phyloP scores from a whole-genome alignment of 2,113 vertebrate species.

The Datnioides undecimradiatus region DNA sequence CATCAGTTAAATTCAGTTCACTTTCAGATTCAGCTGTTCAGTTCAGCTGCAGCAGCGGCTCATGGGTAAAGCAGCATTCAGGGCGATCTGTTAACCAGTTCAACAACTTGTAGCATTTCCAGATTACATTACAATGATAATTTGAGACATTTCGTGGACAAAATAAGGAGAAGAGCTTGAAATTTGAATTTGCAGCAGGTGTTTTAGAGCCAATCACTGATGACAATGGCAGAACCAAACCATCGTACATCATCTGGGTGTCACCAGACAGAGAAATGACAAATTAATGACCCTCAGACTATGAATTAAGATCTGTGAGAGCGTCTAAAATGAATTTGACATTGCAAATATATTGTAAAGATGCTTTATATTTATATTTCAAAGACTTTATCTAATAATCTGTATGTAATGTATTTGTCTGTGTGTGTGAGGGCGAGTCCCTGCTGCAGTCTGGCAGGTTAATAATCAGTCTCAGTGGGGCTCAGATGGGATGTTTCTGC shows the following conservation, averaged over 20 bases:
- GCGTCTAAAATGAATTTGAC: background rate
- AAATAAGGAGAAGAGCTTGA: background rate
- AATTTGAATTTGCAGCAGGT: background rate
- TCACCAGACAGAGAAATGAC: background rate
- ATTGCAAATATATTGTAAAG: background rate
- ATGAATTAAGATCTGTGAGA: background rate
- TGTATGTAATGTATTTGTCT: background rate
- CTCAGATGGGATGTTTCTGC: conserved; percentile 59
- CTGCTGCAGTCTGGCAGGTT: conserved; percentile 12
- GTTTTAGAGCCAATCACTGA: background rate
- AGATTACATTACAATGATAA: background rate
- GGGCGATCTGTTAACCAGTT: background rate
- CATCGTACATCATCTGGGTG: background rate
- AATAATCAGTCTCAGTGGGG: conserved; percentile 47
- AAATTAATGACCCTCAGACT: background rate
- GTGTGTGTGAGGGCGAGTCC: conserved; percentile 17
- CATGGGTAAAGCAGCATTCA: background rate
- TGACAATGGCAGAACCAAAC: background rate
- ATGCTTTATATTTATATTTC: background rate
- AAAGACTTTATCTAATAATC: background rate
- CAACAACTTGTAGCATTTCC: background rate
- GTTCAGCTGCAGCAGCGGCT: background rate
- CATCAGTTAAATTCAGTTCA: too few species aligned
- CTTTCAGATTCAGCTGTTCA: too few species aligned
- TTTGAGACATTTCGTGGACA: background rate